These are phyloP conservation scores for Uropetala carovei DNA, from an alignment of 2,888 invertebrate genomes.

Conservation along the genomic window DNA sequence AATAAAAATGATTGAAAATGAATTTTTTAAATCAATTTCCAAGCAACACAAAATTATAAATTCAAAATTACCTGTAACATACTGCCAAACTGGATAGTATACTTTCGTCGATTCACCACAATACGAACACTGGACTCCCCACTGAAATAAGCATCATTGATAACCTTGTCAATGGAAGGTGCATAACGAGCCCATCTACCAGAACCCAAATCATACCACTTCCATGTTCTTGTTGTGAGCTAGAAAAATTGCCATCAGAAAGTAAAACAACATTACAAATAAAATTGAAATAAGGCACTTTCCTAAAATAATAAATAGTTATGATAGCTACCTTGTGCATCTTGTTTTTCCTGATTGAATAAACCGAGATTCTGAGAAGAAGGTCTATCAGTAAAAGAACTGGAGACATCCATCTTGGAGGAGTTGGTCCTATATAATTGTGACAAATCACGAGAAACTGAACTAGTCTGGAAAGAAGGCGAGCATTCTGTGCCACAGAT, in stretches of 20 bases:
- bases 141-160: conserved; percentile 86
- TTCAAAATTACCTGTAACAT: conserved; percentile 83
- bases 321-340: conserved; percentile 77
- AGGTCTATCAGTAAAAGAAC: conserved; percentile 85
- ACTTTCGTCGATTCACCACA: conserved; percentile 84
- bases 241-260: conserved; percentile 68
- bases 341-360: conserved; percentile 81
- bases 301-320: background rate
- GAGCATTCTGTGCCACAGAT: conserved; percentile 75
- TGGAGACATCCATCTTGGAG: conserved; percentile 87
- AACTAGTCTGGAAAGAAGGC: conserved; percentile 73
- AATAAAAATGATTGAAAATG: background rate
- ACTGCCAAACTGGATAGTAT: conserved; percentile 86
- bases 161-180: conserved; percentile 83
- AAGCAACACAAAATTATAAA: background rate
- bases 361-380: conserved; percentile 85
- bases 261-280: background rate
- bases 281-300: conserved; percentile 67
- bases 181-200: conserved; percentile 89
- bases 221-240: conserved; percentile 82
- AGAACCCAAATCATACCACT: conserved; percentile 89
- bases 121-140: conserved; percentile 84
- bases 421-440: conserved; percentile 71
- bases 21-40: background rate
- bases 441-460: conserved; percentile 70